Evolutionary conservation across 2,888 invertebrate species (phyloP).

Genomic region (Lasioglossum morio): DNA sequence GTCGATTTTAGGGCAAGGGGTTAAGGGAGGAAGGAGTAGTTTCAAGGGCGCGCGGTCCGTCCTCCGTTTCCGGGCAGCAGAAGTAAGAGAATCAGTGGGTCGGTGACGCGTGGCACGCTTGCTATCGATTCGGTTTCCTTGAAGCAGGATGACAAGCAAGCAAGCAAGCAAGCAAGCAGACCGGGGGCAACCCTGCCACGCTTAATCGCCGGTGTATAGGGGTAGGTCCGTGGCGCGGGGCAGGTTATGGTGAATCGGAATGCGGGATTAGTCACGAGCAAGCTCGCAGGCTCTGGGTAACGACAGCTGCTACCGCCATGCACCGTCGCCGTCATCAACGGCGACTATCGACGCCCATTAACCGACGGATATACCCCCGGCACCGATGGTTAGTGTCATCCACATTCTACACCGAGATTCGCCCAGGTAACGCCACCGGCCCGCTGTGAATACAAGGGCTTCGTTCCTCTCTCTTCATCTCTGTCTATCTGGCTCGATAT

Average conservation of each 20-base stretch:
- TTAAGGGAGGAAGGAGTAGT: neutral
- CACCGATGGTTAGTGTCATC: conserved; percentile 62
- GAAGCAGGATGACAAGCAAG: conserved; percentile 76
- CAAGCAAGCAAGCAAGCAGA: conserved; percentile 17
- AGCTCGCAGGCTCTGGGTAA: conserved; percentile 78
- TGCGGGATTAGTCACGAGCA: conserved; percentile 81
- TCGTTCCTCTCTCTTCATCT: conserved; percentile 32
- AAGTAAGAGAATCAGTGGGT: conserved; percentile 70
- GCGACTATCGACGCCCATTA: conserved; percentile 67
- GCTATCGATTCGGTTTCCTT: conserved; percentile 79
- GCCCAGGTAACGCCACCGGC: conserved; percentile 47
- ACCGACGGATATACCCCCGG: conserved; percentile 59
- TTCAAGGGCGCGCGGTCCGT: neutral
- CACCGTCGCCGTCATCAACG: conserved; percentile 69
- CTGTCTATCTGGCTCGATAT: neutral
- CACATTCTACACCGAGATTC: conserved; percentile 51
- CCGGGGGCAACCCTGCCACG: conserved; percentile 76
- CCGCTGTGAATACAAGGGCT: conserved; percentile 52
- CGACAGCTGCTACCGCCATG: conserved; percentile 80
- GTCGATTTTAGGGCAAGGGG: neutral
- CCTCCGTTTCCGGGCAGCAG: neutral
- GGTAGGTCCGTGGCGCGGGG: conserved; percentile 63
- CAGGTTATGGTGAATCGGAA: conserved; percentile 78
- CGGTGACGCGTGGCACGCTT: conserved; percentile 76
- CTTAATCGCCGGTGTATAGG: conserved; percentile 76